These are phyloP conservation scores for Hydractinia echinata DNA, from an alignment of 30 jellyfish, hydroid and myxozoan genomes.

Conservation along the genomic window DNA sequence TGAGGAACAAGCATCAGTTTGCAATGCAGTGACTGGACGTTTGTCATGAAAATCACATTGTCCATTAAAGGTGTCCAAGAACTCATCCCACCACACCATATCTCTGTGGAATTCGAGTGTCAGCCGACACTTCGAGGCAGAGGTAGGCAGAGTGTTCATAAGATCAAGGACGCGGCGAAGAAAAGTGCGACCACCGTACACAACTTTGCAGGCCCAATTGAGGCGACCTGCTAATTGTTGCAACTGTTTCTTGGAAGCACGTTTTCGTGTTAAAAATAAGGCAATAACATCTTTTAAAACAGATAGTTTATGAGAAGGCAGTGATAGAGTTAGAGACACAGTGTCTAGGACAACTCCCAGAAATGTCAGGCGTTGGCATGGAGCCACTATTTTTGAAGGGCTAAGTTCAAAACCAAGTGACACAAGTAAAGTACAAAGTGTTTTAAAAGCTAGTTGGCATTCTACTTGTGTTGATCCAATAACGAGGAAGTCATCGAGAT, in stretches of 20 bases:
- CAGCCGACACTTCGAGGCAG: neutral
- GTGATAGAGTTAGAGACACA: neutral
- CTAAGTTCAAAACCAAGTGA: neutral
- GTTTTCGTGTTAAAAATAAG: neutral
- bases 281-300: neutral
- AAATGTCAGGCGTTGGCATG: neutral
- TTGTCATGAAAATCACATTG: neutral
- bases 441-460: neutral
- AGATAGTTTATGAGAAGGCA: neutral
- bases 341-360: neutral
- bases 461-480: neutral
- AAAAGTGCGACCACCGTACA: slow-evolving; percentile 1
- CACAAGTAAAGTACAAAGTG: neutral
- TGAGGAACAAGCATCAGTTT: neutral
- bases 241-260: neutral
- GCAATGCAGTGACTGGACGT: neutral
- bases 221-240: slow-evolving; percentile 9
- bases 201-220: slow-evolving; percentile 1
- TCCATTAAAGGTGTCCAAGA: neutral
- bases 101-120: slow-evolving; percentile 1
- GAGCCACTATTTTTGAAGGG: neutral
- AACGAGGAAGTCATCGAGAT: no score
- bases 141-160: neutral
- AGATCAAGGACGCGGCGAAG: neutral
- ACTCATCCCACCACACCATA: neutral